Conservation (phyloP, 2,113 vertebrate genomes). For the Agapornis roseicollis region DNA sequence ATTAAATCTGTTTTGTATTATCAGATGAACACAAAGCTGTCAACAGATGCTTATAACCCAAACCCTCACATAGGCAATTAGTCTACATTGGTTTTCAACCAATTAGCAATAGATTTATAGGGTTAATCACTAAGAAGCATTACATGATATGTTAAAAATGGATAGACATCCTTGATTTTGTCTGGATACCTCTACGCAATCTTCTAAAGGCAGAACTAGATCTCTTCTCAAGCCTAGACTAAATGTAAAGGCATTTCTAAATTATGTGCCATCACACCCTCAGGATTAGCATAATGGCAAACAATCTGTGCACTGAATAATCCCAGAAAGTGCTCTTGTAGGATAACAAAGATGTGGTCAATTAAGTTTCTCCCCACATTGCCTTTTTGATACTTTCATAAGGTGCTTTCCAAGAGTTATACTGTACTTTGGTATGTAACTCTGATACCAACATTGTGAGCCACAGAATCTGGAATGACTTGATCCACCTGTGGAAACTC, state of each 20-base stretch:
- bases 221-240: not conserved
- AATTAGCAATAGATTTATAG: not conserved
- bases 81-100: not conserved
- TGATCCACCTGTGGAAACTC: not conserved
- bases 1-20: not conserved
- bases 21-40: not conserved
- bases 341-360: not conserved
- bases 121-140: not conserved
- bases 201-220: not conserved
- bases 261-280: not conserved
- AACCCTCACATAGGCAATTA: not conserved
- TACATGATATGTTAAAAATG: not conserved
- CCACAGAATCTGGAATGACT: not conserved
- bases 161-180: not conserved
- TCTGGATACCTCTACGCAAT: not conserved
- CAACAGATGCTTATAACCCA: not conserved
- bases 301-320: not conserved
- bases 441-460: accelerated
- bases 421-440: not conserved
- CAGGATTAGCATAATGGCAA: not conserved
- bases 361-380: not conserved
- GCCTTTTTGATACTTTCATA: not conserved
- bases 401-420: not conserved
- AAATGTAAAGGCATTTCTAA: not conserved
- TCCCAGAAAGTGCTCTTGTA: not conserved